phyloP scores from a whole-genome alignment of 2,888 invertebrate species.

The Acronicta psi region DNA sequence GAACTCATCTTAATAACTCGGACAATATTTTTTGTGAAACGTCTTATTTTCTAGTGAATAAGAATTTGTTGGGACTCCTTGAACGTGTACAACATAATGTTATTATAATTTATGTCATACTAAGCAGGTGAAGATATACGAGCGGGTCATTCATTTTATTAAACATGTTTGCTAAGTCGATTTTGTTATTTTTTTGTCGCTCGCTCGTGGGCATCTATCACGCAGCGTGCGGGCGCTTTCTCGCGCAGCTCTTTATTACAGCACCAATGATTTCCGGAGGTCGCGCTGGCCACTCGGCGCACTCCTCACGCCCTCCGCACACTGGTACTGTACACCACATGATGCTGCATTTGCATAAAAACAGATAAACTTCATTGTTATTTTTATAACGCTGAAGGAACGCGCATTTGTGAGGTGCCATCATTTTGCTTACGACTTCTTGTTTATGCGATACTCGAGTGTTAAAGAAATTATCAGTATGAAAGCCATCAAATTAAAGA shows the following conservation, averaged over 20 bases:
- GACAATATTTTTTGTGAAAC: conserved; percentile 81
- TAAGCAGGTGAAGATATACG: conserved; percentile 89
- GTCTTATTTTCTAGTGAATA: conserved; percentile 86
- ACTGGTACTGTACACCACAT: conserved; percentile 40
- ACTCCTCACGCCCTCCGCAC: conserved; percentile 41
- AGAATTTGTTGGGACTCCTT: conserved; percentile 88
- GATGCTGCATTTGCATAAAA: conserved; percentile 60
- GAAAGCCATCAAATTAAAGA: not conserved
- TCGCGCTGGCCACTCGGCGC: conserved; percentile 54
- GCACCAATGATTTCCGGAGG: conserved; percentile 85
- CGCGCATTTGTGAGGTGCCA: conserved; percentile 21
- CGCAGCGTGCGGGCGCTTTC: conserved; percentile 87
- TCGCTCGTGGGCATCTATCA: conserved; percentile 85
- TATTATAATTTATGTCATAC: conserved; percentile 89
- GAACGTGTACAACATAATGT: conserved; percentile 88
- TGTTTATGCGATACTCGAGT: no score
- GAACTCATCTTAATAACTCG: conserved; percentile 77
- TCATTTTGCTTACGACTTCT: conserved; percentile 34
- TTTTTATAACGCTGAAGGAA: conserved; percentile 38
- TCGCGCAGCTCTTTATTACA: conserved; percentile 85
- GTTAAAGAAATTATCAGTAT: no score
- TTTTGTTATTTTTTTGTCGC: conserved; percentile 87
- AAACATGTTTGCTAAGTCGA: conserved; percentile 88
- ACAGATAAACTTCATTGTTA: conserved; percentile 47
- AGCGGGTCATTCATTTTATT: conserved; percentile 88